Evolutionary conservation across 2,888 invertebrate genomes (phyloP).

Genomic region (Pterostichus madidus): DNA sequence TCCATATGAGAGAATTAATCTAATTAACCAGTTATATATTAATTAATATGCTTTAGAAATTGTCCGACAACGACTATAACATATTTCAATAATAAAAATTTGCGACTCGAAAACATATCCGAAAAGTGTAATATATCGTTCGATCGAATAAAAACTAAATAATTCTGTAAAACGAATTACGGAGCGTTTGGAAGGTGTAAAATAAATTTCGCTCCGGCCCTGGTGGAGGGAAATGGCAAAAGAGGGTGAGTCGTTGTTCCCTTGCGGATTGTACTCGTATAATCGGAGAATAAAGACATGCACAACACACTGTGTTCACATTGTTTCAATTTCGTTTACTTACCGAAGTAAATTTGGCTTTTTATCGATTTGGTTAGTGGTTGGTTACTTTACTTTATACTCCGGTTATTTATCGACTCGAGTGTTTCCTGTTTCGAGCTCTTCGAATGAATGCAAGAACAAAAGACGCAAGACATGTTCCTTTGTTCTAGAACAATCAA

Average conservation of each 20-base stretch:
- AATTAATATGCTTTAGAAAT: too few species aligned
- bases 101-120: too few species aligned
- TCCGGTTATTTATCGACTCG: slow-evolving; percentile 24
- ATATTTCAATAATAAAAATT: too few species aligned
- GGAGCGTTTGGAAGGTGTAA: too few species aligned
- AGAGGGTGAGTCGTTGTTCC: not conserved
- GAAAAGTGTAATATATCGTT: too few species aligned
- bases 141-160: too few species aligned
- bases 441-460: not conserved
- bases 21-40: too few species aligned
- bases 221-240: too few species aligned
- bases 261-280: not conserved
- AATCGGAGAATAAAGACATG: slow-evolving; percentile 57
- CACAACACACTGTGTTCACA: slow-evolving; percentile 35
- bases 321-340: slow-evolving; percentile 35
- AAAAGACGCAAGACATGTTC: not conserved
- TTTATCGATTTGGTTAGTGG: slow-evolving; percentile 23
- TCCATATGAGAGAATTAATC: too few species aligned
- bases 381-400: not conserved
- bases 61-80: too few species aligned
- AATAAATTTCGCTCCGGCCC: too few species aligned
- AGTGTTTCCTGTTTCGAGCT: slow-evolving; percentile 1
- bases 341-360: slow-evolving; percentile 26
- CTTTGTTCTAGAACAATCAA: slow-evolving; percentile 46
- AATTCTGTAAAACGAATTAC: too few species aligned